Conservation (phyloP, 2,113 vertebrate species). For the Pelobates fuscus region DNA sequence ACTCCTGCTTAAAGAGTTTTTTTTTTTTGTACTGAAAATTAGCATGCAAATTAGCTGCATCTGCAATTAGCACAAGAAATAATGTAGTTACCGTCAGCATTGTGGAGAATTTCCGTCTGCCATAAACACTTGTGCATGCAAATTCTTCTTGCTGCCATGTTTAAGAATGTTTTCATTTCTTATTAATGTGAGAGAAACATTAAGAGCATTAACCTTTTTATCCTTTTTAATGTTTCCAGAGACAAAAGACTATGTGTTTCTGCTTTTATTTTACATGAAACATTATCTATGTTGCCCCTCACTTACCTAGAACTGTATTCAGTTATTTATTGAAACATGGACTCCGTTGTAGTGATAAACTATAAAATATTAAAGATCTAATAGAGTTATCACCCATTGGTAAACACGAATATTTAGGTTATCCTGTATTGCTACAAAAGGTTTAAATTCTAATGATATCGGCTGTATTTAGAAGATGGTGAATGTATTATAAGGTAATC, state of each 20-base stretch:
- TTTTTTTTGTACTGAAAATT: conserved; percentile 43
- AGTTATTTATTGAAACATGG: too few species aligned
- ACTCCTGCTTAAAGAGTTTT: conserved; percentile 44
- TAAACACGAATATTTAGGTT: too few species aligned
- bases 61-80: conserved; percentile 50
- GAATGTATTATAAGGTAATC: too few species aligned
- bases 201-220: not conserved
- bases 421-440: too few species aligned
- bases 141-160: conserved; percentile 38
- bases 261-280: too few species aligned
- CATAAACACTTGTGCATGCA: conserved; percentile 47
- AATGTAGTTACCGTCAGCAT: conserved; percentile 46
- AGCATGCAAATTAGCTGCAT: conserved; percentile 49
- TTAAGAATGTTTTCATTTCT: conserved; percentile 5
- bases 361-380: too few species aligned
- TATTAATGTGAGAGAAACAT: conserved; percentile 31
- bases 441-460: too few species aligned
- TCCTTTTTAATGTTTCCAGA: not conserved
- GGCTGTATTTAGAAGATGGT: too few species aligned
- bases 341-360: too few species aligned
- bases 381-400: too few species aligned
- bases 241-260: not conserved
- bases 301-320: too few species aligned
- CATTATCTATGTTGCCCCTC: too few species aligned
- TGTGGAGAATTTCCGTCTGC: conserved; percentile 48